These are phyloP conservation scores for Burhinus oedicnemus DNA, from an alignment of 2,113 vertebrate genomes.

Conservation along the genomic window DNA sequence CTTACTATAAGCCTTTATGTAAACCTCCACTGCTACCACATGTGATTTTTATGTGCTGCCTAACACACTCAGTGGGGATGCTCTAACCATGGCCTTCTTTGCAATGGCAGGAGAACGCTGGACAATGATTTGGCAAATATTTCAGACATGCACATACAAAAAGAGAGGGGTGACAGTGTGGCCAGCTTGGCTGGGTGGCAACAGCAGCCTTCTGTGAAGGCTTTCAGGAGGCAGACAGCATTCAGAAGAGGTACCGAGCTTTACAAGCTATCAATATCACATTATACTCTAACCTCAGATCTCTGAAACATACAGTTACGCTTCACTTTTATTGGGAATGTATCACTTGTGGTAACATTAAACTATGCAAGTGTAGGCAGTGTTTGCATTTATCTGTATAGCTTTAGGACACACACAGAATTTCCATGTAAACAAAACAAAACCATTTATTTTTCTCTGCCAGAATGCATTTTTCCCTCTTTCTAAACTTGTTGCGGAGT, in stretches of 20 bases:
- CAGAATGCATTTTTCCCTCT: background rate
- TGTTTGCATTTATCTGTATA: conserved; percentile 5
- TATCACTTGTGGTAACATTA: background rate
- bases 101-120: background rate
- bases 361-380: background rate
- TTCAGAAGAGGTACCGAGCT: background rate
- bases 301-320: background rate
- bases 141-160: background rate
- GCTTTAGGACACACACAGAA: background rate
- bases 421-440: background rate
- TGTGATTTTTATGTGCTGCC: background rate
- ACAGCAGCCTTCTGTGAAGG: background rate
- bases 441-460: background rate
- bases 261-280: background rate
- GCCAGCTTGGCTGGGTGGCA: background rate
- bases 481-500: background rate
- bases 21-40: background rate
- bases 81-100: background rate
- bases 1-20: background rate
- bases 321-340: background rate
- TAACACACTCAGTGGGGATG: background rate
- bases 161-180: background rate
- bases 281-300: background rate
- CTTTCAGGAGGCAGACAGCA: background rate
- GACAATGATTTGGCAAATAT: background rate